These are phyloP conservation scores for Cassiopea andromeda DNA, from an alignment of 30 jellyfish, hydroid and myxozoan genomes.

Conservation along the genomic window DNA sequence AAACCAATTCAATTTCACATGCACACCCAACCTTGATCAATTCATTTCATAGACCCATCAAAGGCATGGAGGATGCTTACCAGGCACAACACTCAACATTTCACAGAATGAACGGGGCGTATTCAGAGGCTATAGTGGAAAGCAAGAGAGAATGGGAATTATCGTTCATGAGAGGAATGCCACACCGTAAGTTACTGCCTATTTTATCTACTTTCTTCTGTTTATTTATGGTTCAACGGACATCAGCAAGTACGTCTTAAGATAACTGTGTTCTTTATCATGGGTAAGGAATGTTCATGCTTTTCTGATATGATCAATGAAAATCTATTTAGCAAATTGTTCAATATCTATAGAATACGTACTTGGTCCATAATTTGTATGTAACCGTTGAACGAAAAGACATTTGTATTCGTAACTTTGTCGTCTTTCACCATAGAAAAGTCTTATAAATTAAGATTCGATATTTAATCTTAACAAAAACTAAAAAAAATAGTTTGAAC, in stretches of 20 bases:
- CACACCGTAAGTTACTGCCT: conserved; percentile 65
- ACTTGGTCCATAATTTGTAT: no score
- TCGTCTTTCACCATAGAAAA: no score
- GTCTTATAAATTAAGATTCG: no score
- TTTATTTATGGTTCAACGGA: neutral
- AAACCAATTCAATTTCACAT: conserved; percentile 14
- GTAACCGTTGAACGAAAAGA: no score
- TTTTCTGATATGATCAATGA: neutral
- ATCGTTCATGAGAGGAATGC: conserved; percentile 48
- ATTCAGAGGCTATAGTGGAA: conserved; percentile 24
- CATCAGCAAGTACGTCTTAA: neutral
- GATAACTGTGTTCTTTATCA: neutral
- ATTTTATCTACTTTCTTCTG: neutral
- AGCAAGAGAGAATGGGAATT: conserved; percentile 58
- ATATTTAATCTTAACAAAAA: no score
- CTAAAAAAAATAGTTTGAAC: no score
- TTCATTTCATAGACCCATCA: conserved; percentile 23
- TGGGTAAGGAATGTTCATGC: neutral
- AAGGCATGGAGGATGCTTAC: conserved; percentile 7
- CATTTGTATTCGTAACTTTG: no score
- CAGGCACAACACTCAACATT: conserved; percentile 33
- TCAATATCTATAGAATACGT: no score
- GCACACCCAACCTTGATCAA: conserved; percentile 26
- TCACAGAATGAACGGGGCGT: conserved; percentile 40
- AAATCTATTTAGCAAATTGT: no score